phyloP scores from a whole-genome alignment of 2,113 vertebrate genomes.

The Baryphthengus martii region DNA sequence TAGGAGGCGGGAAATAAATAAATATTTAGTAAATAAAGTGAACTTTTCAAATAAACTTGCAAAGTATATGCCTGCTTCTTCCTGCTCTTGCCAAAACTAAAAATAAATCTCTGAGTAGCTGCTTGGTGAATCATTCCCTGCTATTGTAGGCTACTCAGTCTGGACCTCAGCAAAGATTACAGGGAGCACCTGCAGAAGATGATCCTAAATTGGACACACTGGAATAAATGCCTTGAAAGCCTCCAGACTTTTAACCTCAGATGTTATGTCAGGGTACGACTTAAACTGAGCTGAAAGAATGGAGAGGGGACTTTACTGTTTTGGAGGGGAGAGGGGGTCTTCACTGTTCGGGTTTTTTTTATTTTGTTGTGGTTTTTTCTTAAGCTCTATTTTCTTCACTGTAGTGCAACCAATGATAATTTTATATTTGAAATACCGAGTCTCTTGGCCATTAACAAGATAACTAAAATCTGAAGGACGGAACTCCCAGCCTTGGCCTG shows the following conservation, averaged over 20 bases:
- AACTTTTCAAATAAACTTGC: conserved; percentile 26
- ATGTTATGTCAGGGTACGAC: background rate
- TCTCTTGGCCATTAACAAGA: background rate
- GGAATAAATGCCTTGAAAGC: conserved; percentile 15
- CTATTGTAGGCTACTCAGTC: conserved; percentile 28
- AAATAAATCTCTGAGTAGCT: conserved; percentile 30
- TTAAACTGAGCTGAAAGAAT: background rate
- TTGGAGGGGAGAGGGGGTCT: background rate
- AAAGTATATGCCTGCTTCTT: conserved; percentile 23
- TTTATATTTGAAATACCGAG: background rate
- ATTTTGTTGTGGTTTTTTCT: too few relatives aligned
- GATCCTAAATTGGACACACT: background rate
- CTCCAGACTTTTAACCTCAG: background rate
- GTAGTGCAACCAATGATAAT: background rate
- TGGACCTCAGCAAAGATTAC: conserved; percentile 35
- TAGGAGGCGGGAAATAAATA: background rate
- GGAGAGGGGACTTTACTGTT: background rate
- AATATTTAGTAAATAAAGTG: background rate
- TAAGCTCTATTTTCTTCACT: background rate
- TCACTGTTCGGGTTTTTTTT: background rate
- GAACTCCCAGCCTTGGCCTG: background rate
- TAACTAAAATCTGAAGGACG: background rate
- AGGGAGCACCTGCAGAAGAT: conserved; percentile 45
- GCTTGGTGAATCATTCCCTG: conserved; percentile 49
- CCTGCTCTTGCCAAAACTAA: conserved; percentile 3